Evolutionary conservation across 2,888 invertebrate species (phyloP).

Genomic region (Phlogophora meticulosa): DNA sequence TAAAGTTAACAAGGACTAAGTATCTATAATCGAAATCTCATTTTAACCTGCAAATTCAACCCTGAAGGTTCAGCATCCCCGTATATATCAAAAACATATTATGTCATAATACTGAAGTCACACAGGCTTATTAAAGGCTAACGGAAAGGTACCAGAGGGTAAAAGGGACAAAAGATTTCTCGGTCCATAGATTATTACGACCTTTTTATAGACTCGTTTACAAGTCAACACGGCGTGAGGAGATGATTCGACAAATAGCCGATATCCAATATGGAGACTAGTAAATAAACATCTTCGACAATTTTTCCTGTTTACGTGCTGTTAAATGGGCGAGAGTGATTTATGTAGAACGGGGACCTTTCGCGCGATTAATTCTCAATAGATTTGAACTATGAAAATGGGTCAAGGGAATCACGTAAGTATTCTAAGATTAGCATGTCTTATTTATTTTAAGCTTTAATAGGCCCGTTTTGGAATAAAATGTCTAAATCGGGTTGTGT

Average conservation of each 20-base stretch:
- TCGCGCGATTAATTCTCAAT: conserved; percentile 11
- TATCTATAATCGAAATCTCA: too few species aligned
- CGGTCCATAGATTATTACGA: conserved; percentile 44
- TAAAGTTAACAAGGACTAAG: neutral
- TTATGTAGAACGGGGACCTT: conserved; percentile 17
- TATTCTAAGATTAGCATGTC: neutral
- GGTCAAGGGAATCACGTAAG: conserved; percentile 8
- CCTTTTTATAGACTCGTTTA: conserved; percentile 42
- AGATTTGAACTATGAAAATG: neutral
- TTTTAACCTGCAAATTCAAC: neutral
- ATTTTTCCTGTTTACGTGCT: conserved; percentile 40
- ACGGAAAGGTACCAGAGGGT: conserved; percentile 12
- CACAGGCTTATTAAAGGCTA: conserved; percentile 28
- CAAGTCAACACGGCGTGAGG: conserved; percentile 26
- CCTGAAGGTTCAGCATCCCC: neutral
- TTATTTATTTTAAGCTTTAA: too few species aligned
- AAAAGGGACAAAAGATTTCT: conserved; percentile 30
- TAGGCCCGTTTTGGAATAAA: too few species aligned
- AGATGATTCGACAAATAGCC: conserved; percentile 37
- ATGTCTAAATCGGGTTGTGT: too few species aligned
- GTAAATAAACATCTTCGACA: conserved; percentile 25
- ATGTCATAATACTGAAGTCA: conserved; percentile 14
- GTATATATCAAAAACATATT: neutral
- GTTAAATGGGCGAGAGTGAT: conserved; percentile 10
- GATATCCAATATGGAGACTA: conserved; percentile 17